Percentiles rank a stretch among this genome's conserved stretches.
Evolutionary conservation across 92 coral and sea anemone species (phyloP).

Genomic region (Isaurus tuberculatus): DNA sequence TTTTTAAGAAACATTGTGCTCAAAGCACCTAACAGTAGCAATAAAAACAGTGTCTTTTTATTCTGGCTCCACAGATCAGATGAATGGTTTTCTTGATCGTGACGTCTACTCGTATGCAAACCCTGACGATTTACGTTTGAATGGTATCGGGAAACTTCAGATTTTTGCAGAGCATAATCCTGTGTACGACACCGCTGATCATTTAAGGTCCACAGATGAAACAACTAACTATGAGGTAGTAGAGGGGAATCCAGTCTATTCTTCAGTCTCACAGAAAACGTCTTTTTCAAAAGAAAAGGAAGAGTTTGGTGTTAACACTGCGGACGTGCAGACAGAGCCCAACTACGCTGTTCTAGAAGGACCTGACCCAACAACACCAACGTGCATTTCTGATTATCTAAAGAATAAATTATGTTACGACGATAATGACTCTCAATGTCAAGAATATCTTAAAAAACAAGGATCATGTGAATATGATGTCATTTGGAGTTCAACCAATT

Average conservation of each 20-base stretch:
- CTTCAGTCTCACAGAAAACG: neutral
- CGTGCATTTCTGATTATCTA: neutral
- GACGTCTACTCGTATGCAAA: neutral
- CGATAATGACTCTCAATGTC: neutral
- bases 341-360: neutral
- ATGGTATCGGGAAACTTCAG: neutral
- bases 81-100: neutral
- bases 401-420: neutral
- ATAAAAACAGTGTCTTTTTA: no score
- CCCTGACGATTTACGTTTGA: neutral
- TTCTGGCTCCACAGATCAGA: neutral
- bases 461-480: slow-evolving; percentile 11
- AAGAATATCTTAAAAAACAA: neutral
- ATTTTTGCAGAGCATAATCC: neutral
- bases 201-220: neutral
- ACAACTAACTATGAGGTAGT: neutral
- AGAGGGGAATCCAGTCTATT: neutral
- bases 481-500: neutral
- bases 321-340: neutral
- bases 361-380: slow-evolving; percentile 1
- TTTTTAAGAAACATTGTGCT: no score
- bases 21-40: no score
- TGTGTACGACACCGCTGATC: neutral
- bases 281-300: neutral
- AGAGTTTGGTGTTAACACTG: neutral